Evolutionary conservation across 2,888 invertebrate species (phyloP).

Genomic region (Willowsia nigromaculata): DNA sequence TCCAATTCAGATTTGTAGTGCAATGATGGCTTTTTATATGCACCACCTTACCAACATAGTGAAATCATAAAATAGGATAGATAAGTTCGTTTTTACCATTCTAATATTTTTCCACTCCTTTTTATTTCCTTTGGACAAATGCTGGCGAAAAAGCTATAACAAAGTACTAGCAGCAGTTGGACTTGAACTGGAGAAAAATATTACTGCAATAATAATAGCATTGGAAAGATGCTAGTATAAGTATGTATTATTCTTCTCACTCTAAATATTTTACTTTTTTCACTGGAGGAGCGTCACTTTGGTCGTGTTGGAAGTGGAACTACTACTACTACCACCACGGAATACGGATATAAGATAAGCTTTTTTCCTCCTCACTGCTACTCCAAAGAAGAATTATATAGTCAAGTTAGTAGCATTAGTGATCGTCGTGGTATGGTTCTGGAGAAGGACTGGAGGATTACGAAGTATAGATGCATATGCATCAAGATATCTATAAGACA

Average conservation of each 20-base stretch:
- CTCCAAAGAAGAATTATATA: constrained; percentile 44
- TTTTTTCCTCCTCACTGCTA: constrained; percentile 36
- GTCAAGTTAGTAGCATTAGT: constrained; percentile 67
- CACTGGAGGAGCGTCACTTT: neutral
- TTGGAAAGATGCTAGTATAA: neutral
- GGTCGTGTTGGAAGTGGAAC: neutral
- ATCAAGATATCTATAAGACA: neutral
- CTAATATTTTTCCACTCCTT: neutral
- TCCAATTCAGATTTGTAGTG: constrained; percentile 15
- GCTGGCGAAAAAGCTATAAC: neutral
- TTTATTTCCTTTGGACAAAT: neutral
- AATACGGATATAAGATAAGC: constrained; percentile 70
- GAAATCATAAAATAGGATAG: constrained; percentile 30
- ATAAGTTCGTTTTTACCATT: neutral
- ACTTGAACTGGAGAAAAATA: constrained; percentile 5
- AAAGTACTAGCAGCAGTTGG: neutral
- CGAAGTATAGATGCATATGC: constrained; percentile 27
- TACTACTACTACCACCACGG: neutral
- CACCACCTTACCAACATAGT: neutral
- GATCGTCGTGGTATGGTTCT: neutral
- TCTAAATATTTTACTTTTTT: constrained; percentile 34
- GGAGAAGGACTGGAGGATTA: constrained; percentile 52
- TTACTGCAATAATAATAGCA: constrained; percentile 7
- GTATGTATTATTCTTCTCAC: neutral
- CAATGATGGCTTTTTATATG: neutral